Percentiles rank a stretch among this genome's conserved stretches.
Conservation (phyloP, 1,140 invertebrate genomes). For the Rhopalosiphum padi region DNA sequence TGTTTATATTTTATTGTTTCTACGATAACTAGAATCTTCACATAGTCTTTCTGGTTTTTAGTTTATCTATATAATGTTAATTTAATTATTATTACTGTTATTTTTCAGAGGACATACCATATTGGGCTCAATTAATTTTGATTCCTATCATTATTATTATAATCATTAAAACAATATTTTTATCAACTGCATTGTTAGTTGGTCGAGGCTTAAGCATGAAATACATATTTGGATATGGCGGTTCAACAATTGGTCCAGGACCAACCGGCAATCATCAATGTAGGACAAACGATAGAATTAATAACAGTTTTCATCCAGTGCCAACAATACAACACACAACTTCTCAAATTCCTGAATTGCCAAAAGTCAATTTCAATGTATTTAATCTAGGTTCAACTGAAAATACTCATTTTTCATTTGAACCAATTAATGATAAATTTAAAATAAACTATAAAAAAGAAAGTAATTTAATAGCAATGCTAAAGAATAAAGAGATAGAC, state of each 20-base stretch:
- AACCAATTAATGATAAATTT: not conserved
- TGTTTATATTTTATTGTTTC: not conserved
- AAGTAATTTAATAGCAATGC: conserved; percentile 1
- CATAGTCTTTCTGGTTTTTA: not conserved
- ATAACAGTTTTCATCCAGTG: not conserved
- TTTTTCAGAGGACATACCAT: conserved; percentile 42
- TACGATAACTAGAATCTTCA: not conserved
- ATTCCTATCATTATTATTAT: conserved; percentile 35
- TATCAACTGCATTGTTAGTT: conserved; percentile 30
- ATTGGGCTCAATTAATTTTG: conserved; percentile 18
- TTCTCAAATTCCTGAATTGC: not conserved
- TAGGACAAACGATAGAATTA: not conserved
- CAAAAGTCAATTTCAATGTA: conserved; percentile 23
- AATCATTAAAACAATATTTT: conserved; percentile 4
- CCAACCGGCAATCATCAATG: not conserved
- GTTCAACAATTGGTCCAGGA: not conserved
- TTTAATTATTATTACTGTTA: not conserved
- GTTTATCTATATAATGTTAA: not conserved
- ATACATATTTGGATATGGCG: conserved; percentile 25
- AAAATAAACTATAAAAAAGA: not conserved
- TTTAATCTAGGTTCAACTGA: not conserved
- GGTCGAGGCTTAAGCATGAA: conserved; percentile 43
- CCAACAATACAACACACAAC: too few relatives aligned
- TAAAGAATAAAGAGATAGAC: conserved; percentile 16
- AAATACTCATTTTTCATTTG: not conserved